Conservation (phyloP, 2,888 invertebrate genomes). For the Coleophora flavipennella region DNA sequence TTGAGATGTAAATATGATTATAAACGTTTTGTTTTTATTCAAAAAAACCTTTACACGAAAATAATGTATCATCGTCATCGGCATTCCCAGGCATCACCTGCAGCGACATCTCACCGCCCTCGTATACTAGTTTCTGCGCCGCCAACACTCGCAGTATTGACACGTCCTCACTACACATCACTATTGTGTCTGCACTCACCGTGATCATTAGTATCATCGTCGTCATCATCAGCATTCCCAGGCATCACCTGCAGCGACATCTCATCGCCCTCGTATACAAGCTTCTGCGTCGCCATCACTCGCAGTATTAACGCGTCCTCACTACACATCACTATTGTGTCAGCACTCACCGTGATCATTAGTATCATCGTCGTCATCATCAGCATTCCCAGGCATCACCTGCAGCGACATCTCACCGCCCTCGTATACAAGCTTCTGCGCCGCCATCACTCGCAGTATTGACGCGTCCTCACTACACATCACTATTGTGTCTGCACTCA, state of each 20-base stretch:
- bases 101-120: constrained; percentile 39
- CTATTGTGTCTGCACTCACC: constrained; percentile 42
- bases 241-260: constrained; percentile 38
- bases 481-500: constrained; percentile 47
- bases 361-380: constrained; percentile 14
- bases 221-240: constrained; percentile 16
- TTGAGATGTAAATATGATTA: too few species aligned
- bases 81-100: constrained; percentile 26
- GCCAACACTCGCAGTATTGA: constrained; percentile 45
- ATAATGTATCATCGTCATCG: constrained; percentile 15
- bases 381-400: constrained; percentile 34
- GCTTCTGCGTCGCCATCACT: constrained; percentile 43
- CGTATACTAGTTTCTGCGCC: constrained; percentile 44
- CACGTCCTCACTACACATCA: constrained; percentile 41
- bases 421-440: constrained; percentile 45
- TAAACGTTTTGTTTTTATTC: too few species aligned
- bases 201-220: constrained; percentile 20
- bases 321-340: constrained; percentile 46
- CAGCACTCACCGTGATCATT: constrained; percentile 30
- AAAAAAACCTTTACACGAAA: too few species aligned
- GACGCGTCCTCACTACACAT: constrained; percentile 42
- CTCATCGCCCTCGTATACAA: constrained; percentile 41
- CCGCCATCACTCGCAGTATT: constrained; percentile 43
- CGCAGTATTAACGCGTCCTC: constrained; percentile 43
- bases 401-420: constrained; percentile 35